Evolutionary conservation across 2,113 vertebrate species (phyloP), one percentile per base, ranked within the genome.

Genomic region (Cryptoleucopteryx plumbea): DNA sequence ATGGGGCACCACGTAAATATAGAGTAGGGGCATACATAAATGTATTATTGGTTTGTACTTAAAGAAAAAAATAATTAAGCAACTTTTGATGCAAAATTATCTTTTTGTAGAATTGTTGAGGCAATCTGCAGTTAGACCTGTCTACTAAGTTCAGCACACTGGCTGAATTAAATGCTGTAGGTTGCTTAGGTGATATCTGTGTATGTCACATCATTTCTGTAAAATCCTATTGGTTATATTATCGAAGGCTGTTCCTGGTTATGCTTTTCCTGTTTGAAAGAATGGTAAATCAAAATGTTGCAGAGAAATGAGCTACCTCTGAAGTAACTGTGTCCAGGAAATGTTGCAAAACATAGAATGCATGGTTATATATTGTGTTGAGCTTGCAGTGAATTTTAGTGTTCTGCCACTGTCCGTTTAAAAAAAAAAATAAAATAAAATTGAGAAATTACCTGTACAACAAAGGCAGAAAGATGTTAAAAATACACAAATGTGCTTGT

Each of bases 1-100:
- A 6, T 1, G 8, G 21, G 40, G 9, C 8, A 63, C 12, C 11
- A 3, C 0, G 5, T 13, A 21, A 82, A 47, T 20, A 16, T 1
- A 26, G 34, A 34, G 19, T 6, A 3, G 45, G 19, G 34, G 8
- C 23, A 4, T 36, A 16, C 1, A 4, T 19, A 40, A 58, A 45
- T 19, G 31, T 18, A 10, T 43, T 34, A 25, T 6, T 48, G 3
- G 17, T 7, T 26, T 67, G 40, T 72, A 32, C 45, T 22, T 29
- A 12, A 26, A 40, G 45, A 50, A 13, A 8, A 14, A 5, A 31
- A 42, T 3, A 43, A 36, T 17, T 8, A 25, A 7, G 5, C 14
- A 16, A 8, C 21, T 55, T 63, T 27, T 52, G 34, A 36, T 22
- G 22, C 6, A 40, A 26, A 85, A 29, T n/a, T 31, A 11, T 38